Conservation (phyloP, 2,797 vertebrate genomes). For the Acomys russatus region DNA sequence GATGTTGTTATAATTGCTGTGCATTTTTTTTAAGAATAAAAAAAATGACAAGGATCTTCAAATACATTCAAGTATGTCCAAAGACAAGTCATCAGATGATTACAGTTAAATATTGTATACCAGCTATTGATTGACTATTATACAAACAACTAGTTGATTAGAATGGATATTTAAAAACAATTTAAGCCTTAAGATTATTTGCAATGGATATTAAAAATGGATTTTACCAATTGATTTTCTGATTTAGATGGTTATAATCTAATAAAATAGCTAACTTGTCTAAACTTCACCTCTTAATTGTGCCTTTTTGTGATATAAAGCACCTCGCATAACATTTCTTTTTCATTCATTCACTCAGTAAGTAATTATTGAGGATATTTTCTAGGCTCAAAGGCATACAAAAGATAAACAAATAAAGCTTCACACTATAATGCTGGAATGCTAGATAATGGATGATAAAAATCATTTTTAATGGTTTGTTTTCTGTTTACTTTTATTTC, state of each 20-base stretch:
- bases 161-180: background rate
- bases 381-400: background rate
- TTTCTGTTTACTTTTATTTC: background rate
- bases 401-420: background rate
- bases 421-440: background rate
- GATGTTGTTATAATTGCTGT: background rate
- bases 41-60: background rate
- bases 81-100: background rate
- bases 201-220: background rate
- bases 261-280: slow-evolving; percentile 7
- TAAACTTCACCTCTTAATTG: background rate
- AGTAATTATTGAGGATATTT: background rate
- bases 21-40: background rate
- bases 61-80: background rate
- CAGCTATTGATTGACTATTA: background rate
- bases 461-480: background rate
- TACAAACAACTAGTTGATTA: background rate
- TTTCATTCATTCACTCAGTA: background rate
- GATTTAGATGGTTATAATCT: background rate
- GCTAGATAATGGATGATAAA: background rate
- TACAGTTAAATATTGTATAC: background rate
- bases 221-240: background rate
- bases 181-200: background rate
- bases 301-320: background rate
- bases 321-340: background rate